Evolutionary conservation across 2,113 vertebrate species (phyloP).

Genomic region (Pedetes capensis): DNA sequence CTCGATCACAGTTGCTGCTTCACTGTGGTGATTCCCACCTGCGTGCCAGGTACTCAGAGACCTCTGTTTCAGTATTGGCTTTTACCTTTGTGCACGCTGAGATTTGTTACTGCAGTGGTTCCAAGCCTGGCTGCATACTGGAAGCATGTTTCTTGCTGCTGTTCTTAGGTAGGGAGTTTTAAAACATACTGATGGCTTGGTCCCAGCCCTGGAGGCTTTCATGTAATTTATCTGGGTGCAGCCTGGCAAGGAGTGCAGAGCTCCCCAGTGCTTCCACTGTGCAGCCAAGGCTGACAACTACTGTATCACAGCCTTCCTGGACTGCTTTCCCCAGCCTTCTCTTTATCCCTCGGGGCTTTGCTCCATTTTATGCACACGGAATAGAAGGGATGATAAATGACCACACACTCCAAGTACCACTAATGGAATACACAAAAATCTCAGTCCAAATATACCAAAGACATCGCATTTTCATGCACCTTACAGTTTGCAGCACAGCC

Average conservation of each 20-base stretch:
- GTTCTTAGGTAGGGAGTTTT: neutral
- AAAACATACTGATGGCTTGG: neutral
- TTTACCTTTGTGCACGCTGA: neutral
- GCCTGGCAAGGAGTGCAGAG: neutral
- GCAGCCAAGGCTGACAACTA: neutral
- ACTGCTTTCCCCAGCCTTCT: slow-evolving; percentile 3
- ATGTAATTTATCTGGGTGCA: slow-evolving; percentile 1
- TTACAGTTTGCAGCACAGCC: neutral
- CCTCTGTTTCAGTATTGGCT: neutral
- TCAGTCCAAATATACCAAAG: slow-evolving; percentile 31
- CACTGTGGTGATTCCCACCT: neutral
- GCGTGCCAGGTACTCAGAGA: neutral
- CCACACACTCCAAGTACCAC: neutral
- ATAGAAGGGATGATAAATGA: slow-evolving; percentile 23
- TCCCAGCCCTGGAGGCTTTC: neutral
- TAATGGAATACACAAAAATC: neutral
- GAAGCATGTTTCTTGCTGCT: too few species aligned
- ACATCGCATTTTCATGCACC: neutral
- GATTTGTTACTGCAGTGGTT: neutral
- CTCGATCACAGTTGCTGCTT: neutral
- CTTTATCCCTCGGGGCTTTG: neutral
- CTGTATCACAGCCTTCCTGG: neutral
- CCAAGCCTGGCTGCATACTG: neutral
- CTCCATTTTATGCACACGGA: neutral
- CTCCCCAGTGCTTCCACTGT: neutral